Evolutionary conservation across 2,797 vertebrate species (phyloP).

Genomic region (Esox lucius): DNA sequence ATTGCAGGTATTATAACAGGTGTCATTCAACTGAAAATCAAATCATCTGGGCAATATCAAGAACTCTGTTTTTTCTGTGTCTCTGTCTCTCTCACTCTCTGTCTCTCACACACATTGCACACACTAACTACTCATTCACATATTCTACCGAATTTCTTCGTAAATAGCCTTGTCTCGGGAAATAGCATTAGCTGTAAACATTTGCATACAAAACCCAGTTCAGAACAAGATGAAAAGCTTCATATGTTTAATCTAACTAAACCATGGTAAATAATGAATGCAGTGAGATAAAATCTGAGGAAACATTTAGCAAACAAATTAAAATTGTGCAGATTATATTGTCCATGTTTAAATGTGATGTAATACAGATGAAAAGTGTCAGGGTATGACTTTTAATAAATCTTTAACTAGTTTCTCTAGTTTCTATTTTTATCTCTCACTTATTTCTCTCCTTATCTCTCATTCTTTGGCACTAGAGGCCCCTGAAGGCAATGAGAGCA

Average conservation of each 20-base stretch:
- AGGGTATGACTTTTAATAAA: background rate
- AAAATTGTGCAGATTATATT: background rate
- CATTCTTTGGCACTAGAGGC: constrained; percentile 32
- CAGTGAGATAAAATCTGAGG: background rate
- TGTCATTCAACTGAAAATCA: background rate
- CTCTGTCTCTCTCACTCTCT: background rate
- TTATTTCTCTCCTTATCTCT: constrained; percentile 5
- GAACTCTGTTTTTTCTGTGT: background rate
- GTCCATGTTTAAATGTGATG: background rate
- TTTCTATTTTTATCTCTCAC: background rate
- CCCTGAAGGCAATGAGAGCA: constrained; percentile 52
- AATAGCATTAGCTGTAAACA: background rate
- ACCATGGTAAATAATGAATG: background rate
- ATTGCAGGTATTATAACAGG: background rate
- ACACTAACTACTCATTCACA: background rate
- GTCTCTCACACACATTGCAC: background rate
- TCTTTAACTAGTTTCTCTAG: background rate
- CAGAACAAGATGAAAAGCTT: background rate
- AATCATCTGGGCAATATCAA: background rate
- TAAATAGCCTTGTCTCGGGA: constrained; percentile 1
- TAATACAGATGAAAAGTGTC: background rate
- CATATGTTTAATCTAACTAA: background rate
- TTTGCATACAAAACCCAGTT: background rate
- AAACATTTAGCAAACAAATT: background rate
- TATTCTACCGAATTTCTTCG: constrained; percentile 10